phyloP scores from a whole-genome alignment of 1,140 invertebrate species.

The Drosophila nigromelanica region DNA sequence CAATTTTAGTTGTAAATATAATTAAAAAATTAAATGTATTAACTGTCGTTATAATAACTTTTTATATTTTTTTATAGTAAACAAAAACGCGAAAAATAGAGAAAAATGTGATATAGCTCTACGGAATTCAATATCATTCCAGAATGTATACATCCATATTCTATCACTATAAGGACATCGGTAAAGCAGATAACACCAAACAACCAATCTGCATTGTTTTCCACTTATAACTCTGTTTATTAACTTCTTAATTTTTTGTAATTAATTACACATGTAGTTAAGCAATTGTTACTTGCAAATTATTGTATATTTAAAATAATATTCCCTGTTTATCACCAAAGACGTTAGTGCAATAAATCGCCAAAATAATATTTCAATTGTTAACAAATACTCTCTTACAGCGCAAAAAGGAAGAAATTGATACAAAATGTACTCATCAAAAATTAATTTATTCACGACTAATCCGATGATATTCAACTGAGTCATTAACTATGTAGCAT shows the following conservation, averaged over 20 bases:
- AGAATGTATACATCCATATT: constrained; percentile 28
- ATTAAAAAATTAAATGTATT: constrained; percentile 46
- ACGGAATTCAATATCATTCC: constrained; percentile 39
- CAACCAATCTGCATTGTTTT: constrained; percentile 25
- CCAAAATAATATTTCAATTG: constrained; percentile 17
- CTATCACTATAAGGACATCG: constrained; percentile 24
- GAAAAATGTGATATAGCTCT: constrained; percentile 30
- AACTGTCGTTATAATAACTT: constrained; percentile 41
- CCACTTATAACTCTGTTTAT: constrained; percentile 10
- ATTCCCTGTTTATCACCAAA: constrained; percentile 25
- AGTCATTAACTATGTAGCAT: no score
- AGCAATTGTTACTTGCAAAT: constrained; percentile 28
- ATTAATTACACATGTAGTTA: constrained; percentile 21
- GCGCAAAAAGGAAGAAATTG: no score
- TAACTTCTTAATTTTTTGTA: constrained; percentile 6
- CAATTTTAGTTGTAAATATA: constrained; percentile 29
- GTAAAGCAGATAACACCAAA: constrained; percentile 22
- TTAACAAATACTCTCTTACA: constrained; percentile 3
- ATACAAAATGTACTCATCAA: no score
- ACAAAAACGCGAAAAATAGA: constrained; percentile 74
- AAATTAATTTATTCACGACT: no score
- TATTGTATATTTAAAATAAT: constrained; percentile 36
- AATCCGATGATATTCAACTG: no score
- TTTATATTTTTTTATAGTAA: constrained; percentile 71
- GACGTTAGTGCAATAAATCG: constrained; percentile 44